Evolutionary conservation across 1,140 invertebrate genomes (phyloP), one percentile per base, ranked within the genome.

Genomic region (Leucophenga varia): DNA sequence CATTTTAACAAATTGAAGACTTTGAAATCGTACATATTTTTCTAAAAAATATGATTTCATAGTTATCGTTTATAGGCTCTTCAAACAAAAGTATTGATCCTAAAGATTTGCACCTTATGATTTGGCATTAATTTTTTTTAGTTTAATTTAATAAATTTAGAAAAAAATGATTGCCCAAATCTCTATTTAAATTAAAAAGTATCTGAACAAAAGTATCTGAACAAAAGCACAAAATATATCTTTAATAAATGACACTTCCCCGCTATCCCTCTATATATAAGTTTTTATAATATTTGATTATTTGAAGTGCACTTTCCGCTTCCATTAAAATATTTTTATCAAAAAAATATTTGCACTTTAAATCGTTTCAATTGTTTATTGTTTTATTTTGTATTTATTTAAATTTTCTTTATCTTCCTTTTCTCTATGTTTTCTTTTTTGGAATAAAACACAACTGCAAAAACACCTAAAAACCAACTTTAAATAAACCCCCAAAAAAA

Each of bases 381-480:
- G n/a, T 52, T 44, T 48, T 36, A 45, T 60, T 47, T 47, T 55
- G 28, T 63, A 57, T 55, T 14, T 37, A 52, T 57, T 42, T 46
- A 35, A 52, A 48, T 54, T 61, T 67, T 59, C 49, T 56, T 54
- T 39, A 54, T 53, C 49, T 69, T 61, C 53, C 55, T 51, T 64
- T 55, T 39, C 47, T 30, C 54, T 49, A 51, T 52, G 55, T 47
- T 48, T 64, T 64, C 44, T 70, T 37, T 43, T 45, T 55, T 56
- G 57, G 61, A 44, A 49, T 52, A 28, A 55, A 55, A 64, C 55
- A 40, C 42, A 21, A 18, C 20, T 30, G 13, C 10, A 47, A 45
- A 6, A 6, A n/a, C n/a, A 6, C 12, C n/a, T 35, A 5, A 35
- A 16, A n/a, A 44, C 39, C 42, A 49, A 21, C 18, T 9, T 25